Base-by-base conservation (phyloP, 2,888 invertebrate species). In the Yponomeuta cagnagella region DNA sequence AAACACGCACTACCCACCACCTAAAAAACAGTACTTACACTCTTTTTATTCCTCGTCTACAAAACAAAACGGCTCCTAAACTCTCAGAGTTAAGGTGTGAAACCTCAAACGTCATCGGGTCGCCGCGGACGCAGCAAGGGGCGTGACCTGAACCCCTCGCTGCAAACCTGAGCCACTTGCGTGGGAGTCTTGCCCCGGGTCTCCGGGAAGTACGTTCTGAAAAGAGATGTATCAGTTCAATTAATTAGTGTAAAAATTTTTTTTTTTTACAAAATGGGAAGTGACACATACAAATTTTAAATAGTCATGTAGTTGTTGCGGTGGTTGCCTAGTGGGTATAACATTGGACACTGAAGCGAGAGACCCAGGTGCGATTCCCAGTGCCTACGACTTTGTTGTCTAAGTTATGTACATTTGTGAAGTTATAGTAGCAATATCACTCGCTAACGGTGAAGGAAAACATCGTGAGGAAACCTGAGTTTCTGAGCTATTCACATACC, bases 131-230 rank as follows among this genome's bases (percentile, higher is more conserved):
- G 30, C 33, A 23, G 65, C 37, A 70, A 52, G 10, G 70, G 70
- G 65, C 33, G 33, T 10, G 70, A 70, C 10, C 48, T n/a, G 73
- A 96, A 93, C 30, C 96, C 96, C 76, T 93, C 89, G 12, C 93
- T 90, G 77, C 96, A 93, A 5, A 94, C 82, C 63, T 93, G 90
- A 0, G 94, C 93, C 64, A 96, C 92, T 74, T 96, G 94, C 1
- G 91, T 84, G 0, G 96, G 94, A 74, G 95, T 94, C 75, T 90
- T 93, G n/a, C 95, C 95, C 74, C 94, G 92, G 0, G 96, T 96
- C 86, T 96, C 96, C 5, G 96, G 96, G 78, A 96, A 91, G 83
- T 95, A 96, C 67, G 93, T 82, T 79, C 96, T 96, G 80, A 74
- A 90, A 81, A 84, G 73, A 63, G 66, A 67, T 33, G 33, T 33